A percentile compares a stretch with the other conserved stretches of the same genome.
phyloP scores from a whole-genome alignment of 2,797 vertebrate genomes.

The Sebastolobus altivelis region DNA sequence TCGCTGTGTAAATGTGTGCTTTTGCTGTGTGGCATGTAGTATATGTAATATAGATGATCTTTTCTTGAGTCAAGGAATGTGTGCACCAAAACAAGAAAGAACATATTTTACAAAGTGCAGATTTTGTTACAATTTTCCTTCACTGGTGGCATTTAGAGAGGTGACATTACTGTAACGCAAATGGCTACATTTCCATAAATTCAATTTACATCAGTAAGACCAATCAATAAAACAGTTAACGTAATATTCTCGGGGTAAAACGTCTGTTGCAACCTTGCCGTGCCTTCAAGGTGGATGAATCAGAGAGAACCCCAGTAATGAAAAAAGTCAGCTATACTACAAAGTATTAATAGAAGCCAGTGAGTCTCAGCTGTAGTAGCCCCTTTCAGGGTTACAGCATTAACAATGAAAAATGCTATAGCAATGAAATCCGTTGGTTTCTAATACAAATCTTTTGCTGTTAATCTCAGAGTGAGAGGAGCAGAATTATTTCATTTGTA shows the following conservation, averaged over 20 bases:
- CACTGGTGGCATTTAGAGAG: conserved; percentile 1
- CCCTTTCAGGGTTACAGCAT: conserved; percentile 22
- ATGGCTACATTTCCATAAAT: conserved; percentile 4
- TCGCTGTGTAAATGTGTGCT: neutral
- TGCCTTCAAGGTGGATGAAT: conserved; percentile 43
- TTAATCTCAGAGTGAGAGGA: conserved; percentile 22
- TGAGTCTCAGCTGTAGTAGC: conserved; percentile 31
- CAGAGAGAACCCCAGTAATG: conserved; percentile 11
- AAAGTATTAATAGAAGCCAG: conserved; percentile 32
- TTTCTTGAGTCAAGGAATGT: neutral
- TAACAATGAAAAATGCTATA: conserved; percentile 8
- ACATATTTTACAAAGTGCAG: neutral
- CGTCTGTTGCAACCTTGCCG: conserved; percentile 26
- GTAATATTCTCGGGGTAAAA: conserved; percentile 8
- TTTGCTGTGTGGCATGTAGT: neutral
- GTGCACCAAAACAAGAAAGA: neutral
- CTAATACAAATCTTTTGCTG: conserved; percentile 16
- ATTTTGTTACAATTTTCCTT: neutral
- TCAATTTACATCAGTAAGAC: neutral
- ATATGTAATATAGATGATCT: neutral
- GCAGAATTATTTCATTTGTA: conserved; percentile 16
- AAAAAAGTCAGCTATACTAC: conserved; percentile 30
- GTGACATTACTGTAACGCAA: neutral
- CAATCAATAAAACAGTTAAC: conserved; percentile 32
- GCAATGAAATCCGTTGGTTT: conserved; percentile 14